Conservation (phyloP, 2,888 invertebrate genomes). For the Apamea crenata region DNA sequence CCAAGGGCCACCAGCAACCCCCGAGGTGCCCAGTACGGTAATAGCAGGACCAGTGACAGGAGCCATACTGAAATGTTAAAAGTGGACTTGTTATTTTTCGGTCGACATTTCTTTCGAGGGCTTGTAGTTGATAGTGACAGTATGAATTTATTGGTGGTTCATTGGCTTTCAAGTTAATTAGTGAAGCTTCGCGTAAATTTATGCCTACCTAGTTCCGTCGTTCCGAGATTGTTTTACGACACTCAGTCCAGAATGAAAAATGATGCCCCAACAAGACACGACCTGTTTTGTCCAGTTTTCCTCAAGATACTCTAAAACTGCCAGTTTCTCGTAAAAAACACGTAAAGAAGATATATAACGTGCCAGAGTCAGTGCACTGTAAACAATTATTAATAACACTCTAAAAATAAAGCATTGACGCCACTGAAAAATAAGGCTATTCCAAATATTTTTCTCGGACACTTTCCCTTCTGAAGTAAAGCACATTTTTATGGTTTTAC, state of each 20-base stretch:
- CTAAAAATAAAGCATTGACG: conserved; percentile 63
- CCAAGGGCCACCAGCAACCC: conserved; percentile 92
- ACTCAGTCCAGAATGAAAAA: not conserved
- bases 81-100: not conserved
- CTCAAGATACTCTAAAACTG: conserved; percentile 2
- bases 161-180: not conserved
- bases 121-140: not conserved
- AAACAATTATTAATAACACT: conserved; percentile 66
- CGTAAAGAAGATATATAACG: conserved; percentile 37
- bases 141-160: not conserved
- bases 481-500: conserved; percentile 44
- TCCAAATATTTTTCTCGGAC: conserved; percentile 51
- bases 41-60: conserved; percentile 91
- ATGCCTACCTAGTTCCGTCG: not conserved
- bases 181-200: not conserved
- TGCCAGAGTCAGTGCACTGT: conserved; percentile 60
- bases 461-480: conserved; percentile 42
- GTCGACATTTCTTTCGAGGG: too few species aligned
- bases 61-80: conserved; percentile 91
- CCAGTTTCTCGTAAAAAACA: conserved; percentile 42
- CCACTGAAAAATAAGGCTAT: conserved; percentile 64
- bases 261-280: not conserved
- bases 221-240: not conserved
- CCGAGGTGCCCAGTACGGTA: conserved; percentile 91
- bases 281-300: not conserved